Conservation (phyloP, 2,888 invertebrate species). For the Athrips mouffetella region DNA sequence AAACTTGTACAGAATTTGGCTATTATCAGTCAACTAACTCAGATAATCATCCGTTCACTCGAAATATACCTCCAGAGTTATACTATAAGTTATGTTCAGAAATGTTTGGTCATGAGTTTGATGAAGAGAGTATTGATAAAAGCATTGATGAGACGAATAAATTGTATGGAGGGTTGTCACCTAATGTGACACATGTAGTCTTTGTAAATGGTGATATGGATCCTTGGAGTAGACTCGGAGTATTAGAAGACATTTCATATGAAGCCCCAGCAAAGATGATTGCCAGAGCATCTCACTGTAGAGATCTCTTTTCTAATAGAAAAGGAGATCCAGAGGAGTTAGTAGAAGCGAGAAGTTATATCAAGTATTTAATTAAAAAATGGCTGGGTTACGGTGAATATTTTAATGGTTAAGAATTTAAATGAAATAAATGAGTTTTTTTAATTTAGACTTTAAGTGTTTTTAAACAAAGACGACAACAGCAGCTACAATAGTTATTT, state of each 20-base stretch:
- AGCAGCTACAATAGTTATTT: too few species aligned
- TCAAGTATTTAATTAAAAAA: constrained; percentile 55
- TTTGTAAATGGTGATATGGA: constrained; percentile 79
- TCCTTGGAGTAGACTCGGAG: constrained; percentile 77
- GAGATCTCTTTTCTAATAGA: constrained; percentile 50
- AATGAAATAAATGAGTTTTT: background rate
- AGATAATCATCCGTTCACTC: constrained; percentile 77
- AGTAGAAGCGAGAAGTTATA: constrained; percentile 49
- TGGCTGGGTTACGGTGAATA: constrained; percentile 54
- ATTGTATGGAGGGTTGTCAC: constrained; percentile 65
- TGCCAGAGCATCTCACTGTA: constrained; percentile 52
- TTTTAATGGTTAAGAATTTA: background rate
- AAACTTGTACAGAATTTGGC: constrained; percentile 88
- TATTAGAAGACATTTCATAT: constrained; percentile 62
- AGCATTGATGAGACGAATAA: constrained; percentile 63
- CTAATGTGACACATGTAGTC: constrained; percentile 74
- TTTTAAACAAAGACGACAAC: too few species aligned
- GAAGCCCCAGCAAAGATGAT: constrained; percentile 57
- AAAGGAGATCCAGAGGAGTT: constrained; percentile 49
- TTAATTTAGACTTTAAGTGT: too few species aligned
- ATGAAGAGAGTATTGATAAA: constrained; percentile 47
- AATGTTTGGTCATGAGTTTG: constrained; percentile 58
- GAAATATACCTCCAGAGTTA: constrained; percentile 58
- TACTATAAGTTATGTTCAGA: constrained; percentile 58
- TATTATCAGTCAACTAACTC: constrained; percentile 83